A percentile compares a stretch with the other conserved stretches of the same genome.
These are phyloP conservation scores for Protomyctophum bolini DNA, from an alignment of 2,113 vertebrate species.

Conservation along the genomic window DNA sequence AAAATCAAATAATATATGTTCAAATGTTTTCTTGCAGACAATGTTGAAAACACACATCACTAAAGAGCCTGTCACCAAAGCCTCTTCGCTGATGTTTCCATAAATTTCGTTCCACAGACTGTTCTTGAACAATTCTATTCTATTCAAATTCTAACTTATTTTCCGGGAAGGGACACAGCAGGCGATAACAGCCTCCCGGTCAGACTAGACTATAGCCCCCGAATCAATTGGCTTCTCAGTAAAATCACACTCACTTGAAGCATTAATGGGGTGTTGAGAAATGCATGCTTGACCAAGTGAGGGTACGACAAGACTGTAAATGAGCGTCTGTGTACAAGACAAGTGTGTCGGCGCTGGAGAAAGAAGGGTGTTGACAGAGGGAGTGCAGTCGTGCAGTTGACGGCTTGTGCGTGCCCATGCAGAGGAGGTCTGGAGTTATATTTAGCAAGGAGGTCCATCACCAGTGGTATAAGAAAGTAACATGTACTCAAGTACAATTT, in stretches of 20 bases:
- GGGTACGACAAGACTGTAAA: constrained; percentile 43
- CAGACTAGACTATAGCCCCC: constrained; percentile 3
- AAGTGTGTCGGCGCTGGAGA: constrained; percentile 13
- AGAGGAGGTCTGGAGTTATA: constrained; percentile 63
- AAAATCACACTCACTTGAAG: constrained; percentile 49
- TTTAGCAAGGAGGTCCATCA: constrained; percentile 62
- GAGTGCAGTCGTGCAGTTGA: constrained; percentile 58
- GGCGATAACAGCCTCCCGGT: neutral
- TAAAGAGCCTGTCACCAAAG: neutral
- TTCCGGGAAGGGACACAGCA: constrained; percentile 12
- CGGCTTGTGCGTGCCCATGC: constrained; percentile 62
- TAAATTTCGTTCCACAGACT: neutral
- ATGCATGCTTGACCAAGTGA: constrained; percentile 39
- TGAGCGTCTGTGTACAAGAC: constrained; percentile 29
- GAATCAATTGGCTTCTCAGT: constrained; percentile 27
- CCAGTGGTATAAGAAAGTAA: neutral
- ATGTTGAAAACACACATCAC: neutral
- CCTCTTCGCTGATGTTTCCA: neutral
- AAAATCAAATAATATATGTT: too few relatives aligned
- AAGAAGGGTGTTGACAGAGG: constrained; percentile 58
- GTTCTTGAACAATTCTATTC: neutral
- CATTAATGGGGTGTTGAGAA: constrained; percentile 60
- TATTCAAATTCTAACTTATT: constrained; percentile 3
- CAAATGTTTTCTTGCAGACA: too few relatives aligned
- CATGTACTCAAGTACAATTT: too few relatives aligned